Conservation (phyloP, 2,888 invertebrate genomes). For the Corythucha ciliata region DNA sequence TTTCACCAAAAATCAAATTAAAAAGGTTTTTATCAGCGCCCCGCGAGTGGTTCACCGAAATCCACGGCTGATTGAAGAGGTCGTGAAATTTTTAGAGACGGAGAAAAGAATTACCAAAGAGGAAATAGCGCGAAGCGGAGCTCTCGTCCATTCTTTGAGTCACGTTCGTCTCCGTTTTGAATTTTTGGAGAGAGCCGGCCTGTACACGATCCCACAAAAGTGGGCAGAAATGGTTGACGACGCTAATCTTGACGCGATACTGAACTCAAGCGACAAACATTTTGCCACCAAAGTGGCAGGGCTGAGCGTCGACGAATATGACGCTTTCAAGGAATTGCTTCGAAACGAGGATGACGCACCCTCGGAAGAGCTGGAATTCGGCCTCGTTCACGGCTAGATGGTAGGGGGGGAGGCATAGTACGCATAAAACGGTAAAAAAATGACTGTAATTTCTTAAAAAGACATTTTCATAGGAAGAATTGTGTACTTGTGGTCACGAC, state of each 20-base stretch:
- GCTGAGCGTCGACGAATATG: constrained; percentile 24
- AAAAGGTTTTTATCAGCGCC: too few species aligned
- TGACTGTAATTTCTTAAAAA: too few species aligned
- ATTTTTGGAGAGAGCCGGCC: constrained; percentile 21
- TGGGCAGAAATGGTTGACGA: constrained; percentile 19
- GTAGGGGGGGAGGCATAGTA: too few species aligned
- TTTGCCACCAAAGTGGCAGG: constrained; percentile 28
- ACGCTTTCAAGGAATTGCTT: constrained; percentile 29
- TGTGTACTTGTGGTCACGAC: constrained; percentile 44
- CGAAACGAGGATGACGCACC: too few species aligned
- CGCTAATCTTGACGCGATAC: constrained; percentile 22
- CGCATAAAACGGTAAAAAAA: neutral
- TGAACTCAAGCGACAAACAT: constrained; percentile 22
- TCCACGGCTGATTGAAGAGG: neutral
- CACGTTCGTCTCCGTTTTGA: constrained; percentile 22
- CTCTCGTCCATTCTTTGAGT: neutral
- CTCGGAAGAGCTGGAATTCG: too few species aligned
- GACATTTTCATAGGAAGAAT: constrained; percentile 42
- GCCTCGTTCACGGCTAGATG: too few species aligned
- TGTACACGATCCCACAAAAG: constrained; percentile 1
- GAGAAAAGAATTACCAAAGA: neutral
- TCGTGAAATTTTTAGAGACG: neutral
- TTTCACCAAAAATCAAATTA: too few species aligned
- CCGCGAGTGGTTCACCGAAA: too few species aligned
- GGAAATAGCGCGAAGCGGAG: neutral